Evolutionary conservation across 2,113 vertebrate genomes (phyloP).

Genomic region (Oncorhynchus nerka): DNA sequence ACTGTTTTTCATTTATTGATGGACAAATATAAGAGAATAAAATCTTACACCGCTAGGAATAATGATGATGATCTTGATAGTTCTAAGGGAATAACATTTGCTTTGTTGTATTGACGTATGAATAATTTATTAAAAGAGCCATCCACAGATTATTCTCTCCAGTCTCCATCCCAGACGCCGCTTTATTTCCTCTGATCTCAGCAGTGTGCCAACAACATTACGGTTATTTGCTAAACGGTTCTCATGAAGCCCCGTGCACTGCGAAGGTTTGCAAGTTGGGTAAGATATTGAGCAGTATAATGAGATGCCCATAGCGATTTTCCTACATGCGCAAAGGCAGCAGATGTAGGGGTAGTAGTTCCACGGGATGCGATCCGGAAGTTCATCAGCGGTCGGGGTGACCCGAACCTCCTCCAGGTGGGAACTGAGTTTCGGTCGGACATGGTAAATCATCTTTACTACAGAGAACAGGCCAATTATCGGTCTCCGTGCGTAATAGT

Average conservation of each 20-base stretch:
- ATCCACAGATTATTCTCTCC: slow-evolving; percentile 47
- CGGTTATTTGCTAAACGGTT: slow-evolving; percentile 75
- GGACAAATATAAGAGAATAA: no score
- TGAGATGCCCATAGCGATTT: slow-evolving; percentile 81
- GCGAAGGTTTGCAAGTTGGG: slow-evolving; percentile 65
- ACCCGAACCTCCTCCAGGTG: slow-evolving; percentile 78
- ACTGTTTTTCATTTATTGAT: no score
- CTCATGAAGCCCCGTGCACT: slow-evolving; percentile 67
- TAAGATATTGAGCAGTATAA: slow-evolving; percentile 74
- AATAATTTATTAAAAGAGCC: slow-evolving; percentile 74
- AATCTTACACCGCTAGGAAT: slow-evolving; percentile 44
- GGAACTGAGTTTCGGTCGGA: slow-evolving; percentile 55
- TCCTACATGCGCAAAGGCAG: slow-evolving; percentile 78
- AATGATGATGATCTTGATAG: not conserved
- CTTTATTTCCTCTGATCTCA: slow-evolving; percentile 62
- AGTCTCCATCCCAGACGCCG: slow-evolving; percentile 29
- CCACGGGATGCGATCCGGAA: slow-evolving; percentile 79
- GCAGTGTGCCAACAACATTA: slow-evolving; percentile 37
- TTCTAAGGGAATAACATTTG: slow-evolving; percentile 11
- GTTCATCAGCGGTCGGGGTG: slow-evolving; percentile 85
- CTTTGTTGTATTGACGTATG: slow-evolving; percentile 49
- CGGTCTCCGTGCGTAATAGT: slow-evolving; percentile 41
- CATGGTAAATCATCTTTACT: slow-evolving; percentile 90
- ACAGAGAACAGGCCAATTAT: slow-evolving; percentile 75
- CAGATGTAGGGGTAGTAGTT: slow-evolving; percentile 79